Conservation (phyloP, 2,797 vertebrate genomes). For the Peromyscus melanophrys region DNA sequence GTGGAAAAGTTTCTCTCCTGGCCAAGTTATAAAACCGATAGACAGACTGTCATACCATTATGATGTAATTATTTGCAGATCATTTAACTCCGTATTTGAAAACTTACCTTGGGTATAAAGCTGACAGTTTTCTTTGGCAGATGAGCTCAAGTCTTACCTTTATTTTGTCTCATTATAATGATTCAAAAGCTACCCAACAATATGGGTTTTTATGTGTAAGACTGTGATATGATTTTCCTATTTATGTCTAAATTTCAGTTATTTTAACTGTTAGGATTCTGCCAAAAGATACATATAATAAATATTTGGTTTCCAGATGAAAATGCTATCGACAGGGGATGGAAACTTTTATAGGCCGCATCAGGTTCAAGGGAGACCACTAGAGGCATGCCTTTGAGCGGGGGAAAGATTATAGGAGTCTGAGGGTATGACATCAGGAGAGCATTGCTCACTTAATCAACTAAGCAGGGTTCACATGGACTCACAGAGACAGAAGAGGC, state of each 20-base stretch:
- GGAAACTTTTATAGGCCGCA: not conserved
- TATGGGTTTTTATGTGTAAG: not conserved
- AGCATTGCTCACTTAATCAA: not conserved
- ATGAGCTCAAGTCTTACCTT: not conserved
- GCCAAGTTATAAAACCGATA: not conserved
- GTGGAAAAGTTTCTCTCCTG: not conserved
- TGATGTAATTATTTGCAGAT: not conserved
- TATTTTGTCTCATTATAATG: not conserved
- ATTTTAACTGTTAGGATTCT: not conserved
- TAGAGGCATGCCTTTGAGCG: not conserved
- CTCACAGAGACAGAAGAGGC: not conserved
- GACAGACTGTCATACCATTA: not conserved
- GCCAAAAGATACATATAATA: not conserved
- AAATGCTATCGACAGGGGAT: not conserved
- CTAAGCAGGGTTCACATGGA: not conserved
- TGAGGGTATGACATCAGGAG: not conserved
- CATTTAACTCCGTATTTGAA: constrained; percentile 34
- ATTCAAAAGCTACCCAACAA: not conserved
- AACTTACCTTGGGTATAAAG: not conserved
- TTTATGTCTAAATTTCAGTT: not conserved
- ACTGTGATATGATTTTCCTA: rapidly evolving
- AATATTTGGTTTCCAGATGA: not conserved
- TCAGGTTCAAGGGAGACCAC: too few species aligned
- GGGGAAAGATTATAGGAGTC: not conserved
- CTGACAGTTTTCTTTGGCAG: not conserved